A percentile compares a stretch with the other conserved stretches of the same genome.
Conservation (phyloP, 2,113 vertebrate genomes). For the Psittacara wagleri region DNA sequence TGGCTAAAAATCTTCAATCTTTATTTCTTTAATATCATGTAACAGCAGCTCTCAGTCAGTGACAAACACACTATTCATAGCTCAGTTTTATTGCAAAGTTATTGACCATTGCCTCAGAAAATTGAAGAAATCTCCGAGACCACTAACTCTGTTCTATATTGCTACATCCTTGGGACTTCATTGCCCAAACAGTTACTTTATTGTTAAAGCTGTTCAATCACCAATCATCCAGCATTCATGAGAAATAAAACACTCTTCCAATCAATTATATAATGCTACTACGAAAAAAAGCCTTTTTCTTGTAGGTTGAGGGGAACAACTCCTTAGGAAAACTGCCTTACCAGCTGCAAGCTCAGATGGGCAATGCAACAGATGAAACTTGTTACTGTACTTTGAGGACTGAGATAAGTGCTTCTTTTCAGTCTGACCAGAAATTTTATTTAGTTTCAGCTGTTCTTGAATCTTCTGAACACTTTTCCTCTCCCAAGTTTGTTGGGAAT, state of each 20-base stretch:
- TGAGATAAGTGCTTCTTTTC: neutral
- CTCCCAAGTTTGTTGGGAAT: neutral
- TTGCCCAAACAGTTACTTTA: neutral
- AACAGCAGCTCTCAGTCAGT: neutral
- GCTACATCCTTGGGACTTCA: neutral
- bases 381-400: neutral
- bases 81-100: neutral
- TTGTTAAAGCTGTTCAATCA: neutral
- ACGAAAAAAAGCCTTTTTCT: neutral
- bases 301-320: neutral
- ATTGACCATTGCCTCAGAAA: neutral
- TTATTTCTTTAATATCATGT: neutral
- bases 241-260: neutral
- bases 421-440: neutral
- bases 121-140: neutral
- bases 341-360: neutral
- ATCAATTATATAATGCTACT: conserved; percentile 13
- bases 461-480: neutral
- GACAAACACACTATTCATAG: neutral
- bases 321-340: neutral
- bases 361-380: neutral
- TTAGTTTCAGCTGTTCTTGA: neutral
- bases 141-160: neutral
- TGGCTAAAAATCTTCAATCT: neutral
- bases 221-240: neutral